Conservation (phyloP, 1,140 invertebrate species). For the Heliconius hermathena region DNA sequence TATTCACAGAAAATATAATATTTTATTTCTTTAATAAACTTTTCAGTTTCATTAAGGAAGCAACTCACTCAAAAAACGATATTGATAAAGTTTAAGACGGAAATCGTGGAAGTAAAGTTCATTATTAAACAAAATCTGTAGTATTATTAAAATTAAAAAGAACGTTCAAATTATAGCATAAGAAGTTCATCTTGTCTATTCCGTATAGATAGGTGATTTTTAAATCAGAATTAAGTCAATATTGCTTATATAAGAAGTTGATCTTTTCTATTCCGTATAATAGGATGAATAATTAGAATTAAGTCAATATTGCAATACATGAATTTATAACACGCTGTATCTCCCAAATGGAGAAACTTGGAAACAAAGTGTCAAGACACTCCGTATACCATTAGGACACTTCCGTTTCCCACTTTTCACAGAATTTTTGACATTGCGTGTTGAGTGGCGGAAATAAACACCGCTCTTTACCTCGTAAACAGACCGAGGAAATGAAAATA, state of each 20-base stretch:
- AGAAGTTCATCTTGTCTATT: not conserved
- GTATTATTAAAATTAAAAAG: not conserved
- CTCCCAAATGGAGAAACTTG: no score
- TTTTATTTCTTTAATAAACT: not conserved
- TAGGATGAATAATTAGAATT: not conserved
- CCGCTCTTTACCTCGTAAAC: no score
- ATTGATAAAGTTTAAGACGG: not conserved
- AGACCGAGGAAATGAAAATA: no score
- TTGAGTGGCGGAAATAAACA: no score
- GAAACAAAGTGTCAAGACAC: no score
- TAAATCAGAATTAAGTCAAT: not conserved
- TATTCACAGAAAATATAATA: not conserved
- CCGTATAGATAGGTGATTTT: not conserved
- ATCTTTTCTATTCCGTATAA: not conserved
- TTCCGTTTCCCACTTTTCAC: no score
- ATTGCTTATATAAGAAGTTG: not conserved
- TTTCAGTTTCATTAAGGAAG: not conserved
- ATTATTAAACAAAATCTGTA: conserved; percentile 2
- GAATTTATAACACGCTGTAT: no score
- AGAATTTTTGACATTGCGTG: no score
- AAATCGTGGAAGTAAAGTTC: not conserved
- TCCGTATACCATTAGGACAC: no score
- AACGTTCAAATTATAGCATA: not conserved
- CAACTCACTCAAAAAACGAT: not conserved
- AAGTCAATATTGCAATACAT: not conserved